Evolutionary conservation across 1,140 invertebrate species (phyloP).

Genomic region (Stratiolaelaps scimitus): DNA sequence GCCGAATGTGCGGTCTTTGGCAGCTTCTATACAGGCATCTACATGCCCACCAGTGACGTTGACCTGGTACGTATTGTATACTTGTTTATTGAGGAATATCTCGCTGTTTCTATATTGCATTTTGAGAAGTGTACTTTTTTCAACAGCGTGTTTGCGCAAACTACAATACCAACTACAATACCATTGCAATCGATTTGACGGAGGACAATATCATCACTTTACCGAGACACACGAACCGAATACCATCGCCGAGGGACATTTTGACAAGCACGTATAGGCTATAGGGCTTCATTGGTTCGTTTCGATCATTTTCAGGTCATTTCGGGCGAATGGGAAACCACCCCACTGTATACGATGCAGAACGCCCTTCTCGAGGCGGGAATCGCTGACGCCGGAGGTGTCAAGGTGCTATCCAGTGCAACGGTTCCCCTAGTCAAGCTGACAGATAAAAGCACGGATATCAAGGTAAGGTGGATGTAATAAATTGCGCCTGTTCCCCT

Average conservation of each 20-base stretch:
- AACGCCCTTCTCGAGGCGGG: conserved; percentile 70
- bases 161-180: no score
- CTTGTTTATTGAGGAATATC: neutral
- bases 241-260: no score
- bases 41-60: conserved; percentile 69
- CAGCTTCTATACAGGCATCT: conserved; percentile 83
- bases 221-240: no score
- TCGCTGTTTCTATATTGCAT: no score
- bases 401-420: conserved; percentile 92
- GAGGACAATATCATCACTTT: no score
- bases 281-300: conserved; percentile 28
- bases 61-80: conserved; percentile 32
- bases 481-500: no score
- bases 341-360: conserved; percentile 78
- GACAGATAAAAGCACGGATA: conserved; percentile 82
- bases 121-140: no score
- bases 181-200: no score
- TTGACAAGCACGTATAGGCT: conserved; percentile 18
- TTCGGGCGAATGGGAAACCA: conserved; percentile 79
- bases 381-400: conserved; percentile 68
- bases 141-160: no score
- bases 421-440: conserved; percentile 93
- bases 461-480: conserved; percentile 48
- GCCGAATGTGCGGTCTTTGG: conserved; percentile 86
- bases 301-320: conserved; percentile 94